phyloP scores from a whole-genome alignment of 2,797 vertebrate genomes.

The Acanthopagrus latus region DNA sequence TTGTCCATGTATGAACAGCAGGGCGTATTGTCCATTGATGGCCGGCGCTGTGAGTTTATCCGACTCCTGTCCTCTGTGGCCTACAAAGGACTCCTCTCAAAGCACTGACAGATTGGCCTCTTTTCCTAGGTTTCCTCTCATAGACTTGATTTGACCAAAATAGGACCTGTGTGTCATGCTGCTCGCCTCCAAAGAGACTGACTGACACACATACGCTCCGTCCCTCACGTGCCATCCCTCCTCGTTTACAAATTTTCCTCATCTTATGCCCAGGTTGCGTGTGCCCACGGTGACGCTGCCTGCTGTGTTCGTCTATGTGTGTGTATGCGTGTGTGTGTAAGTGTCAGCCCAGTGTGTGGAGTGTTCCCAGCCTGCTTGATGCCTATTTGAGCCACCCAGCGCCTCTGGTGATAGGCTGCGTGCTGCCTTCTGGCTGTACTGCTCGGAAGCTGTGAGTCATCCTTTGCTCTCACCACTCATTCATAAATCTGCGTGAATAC shows the following conservation, averaged over 20 bases:
- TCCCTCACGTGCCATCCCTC: constrained; percentile 51
- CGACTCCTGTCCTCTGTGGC: constrained; percentile 76
- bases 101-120: constrained; percentile 69
- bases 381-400: constrained; percentile 65
- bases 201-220: constrained; percentile 49
- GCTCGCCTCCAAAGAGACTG: constrained; percentile 56
- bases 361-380: constrained; percentile 56
- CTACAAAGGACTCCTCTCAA: constrained; percentile 75
- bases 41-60: constrained; percentile 69
- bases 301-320: constrained; percentile 32
- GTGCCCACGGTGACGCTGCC: constrained; percentile 38
- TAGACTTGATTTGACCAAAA: constrained; percentile 76
- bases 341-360: constrained; percentile 33
- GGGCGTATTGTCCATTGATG: constrained; percentile 74
- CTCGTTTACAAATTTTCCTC: constrained; percentile 58
- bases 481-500: constrained; percentile 85
- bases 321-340: constrained; percentile 12
- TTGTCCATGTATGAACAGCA: constrained; percentile 75
- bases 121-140: constrained; percentile 67
- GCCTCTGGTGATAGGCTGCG: constrained; percentile 73
- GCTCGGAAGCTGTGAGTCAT: constrained; percentile 83
- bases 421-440: constrained; percentile 76
- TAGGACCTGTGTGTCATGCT: constrained; percentile 65
- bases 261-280: constrained; percentile 47
- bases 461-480: constrained; percentile 80